Percentiles rank a stretch among this genome's conserved stretches.
These are phyloP conservation scores for Hormaphis cornu DNA, from an alignment of 1,140 invertebrate genomes.

Conservation along the genomic window DNA sequence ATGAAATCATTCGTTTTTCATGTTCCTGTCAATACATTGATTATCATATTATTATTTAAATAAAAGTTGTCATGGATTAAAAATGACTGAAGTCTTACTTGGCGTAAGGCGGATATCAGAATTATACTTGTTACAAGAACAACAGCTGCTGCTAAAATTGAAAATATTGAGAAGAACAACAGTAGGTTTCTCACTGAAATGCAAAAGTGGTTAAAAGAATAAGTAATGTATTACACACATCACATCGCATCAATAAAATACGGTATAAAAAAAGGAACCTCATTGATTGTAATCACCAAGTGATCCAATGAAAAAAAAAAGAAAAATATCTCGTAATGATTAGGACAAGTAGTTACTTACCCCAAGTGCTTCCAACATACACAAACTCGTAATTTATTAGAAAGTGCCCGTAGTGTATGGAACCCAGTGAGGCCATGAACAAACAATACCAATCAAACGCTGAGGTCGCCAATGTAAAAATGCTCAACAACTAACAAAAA, in stretches of 20 bases:
- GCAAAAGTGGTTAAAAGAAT: conserved; percentile 40
- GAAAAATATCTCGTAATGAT: too few relatives aligned
- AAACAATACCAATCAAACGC: conserved; percentile 82
- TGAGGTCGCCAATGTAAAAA: conserved; percentile 71
- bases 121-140: conserved; percentile 72
- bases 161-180: conserved; percentile 77
- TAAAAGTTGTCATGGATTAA: neutral
- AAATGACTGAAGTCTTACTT: conserved; percentile 40
- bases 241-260: too few relatives aligned
- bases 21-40: conserved; percentile 43
- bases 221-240: neutral
- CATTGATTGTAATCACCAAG: too few relatives aligned
- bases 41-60: neutral
- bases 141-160: conserved; percentile 61
- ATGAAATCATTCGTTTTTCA: conserved; percentile 55
- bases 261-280: too few relatives aligned
- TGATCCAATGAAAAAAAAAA: too few relatives aligned
- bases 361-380: conserved; percentile 78
- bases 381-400: conserved; percentile 89
- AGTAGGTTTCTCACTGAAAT: conserved; percentile 77
- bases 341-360: too few relatives aligned
- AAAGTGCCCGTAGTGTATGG: conserved; percentile 81
- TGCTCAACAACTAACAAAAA: conserved; percentile 61
- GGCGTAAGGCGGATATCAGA: conserved; percentile 69
- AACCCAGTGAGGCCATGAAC: conserved; percentile 74